Conservation (phyloP, 2,888 invertebrate genomes). For the Drosophila emarginata region DNA sequence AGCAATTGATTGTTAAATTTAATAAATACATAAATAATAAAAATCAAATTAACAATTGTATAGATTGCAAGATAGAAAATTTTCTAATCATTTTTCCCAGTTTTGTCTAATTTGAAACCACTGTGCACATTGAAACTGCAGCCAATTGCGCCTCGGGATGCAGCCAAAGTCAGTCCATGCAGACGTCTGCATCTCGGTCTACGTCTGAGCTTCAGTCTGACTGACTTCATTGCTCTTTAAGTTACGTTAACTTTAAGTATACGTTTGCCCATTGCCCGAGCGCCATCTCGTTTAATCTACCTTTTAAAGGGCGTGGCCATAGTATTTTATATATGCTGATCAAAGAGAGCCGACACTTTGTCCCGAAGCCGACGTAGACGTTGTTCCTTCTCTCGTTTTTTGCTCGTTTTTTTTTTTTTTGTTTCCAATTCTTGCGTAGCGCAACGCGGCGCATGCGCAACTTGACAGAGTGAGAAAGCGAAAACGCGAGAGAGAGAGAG, state of each 20-base stretch:
- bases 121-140: constrained; percentile 54
- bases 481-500: neutral
- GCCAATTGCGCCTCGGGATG: constrained; percentile 61
- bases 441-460: constrained; percentile 34
- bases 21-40: neutral
- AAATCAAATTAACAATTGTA: neutral
- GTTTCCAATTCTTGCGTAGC: constrained; percentile 40
- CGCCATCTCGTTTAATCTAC: constrained; percentile 83
- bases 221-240: constrained; percentile 78
- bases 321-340: constrained; percentile 83
- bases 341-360: constrained; percentile 82
- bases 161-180: constrained; percentile 52
- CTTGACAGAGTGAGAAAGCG: constrained; percentile 6
- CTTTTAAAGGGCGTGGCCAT: constrained; percentile 81
- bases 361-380: constrained; percentile 66
- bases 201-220: constrained; percentile 45
- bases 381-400: constrained; percentile 11
- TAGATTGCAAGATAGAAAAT: too few relatives aligned
- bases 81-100: too few relatives aligned
- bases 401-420: constrained; percentile 5
- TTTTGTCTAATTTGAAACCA: constrained; percentile 34
- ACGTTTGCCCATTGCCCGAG: constrained; percentile 79
- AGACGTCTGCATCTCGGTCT: constrained; percentile 27
- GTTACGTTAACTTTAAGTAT: constrained; percentile 78
- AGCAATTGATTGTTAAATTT: neutral